Base-by-base conservation (phyloP, 2,113 vertebrate genomes). In the Myocastor coypus region DNA sequence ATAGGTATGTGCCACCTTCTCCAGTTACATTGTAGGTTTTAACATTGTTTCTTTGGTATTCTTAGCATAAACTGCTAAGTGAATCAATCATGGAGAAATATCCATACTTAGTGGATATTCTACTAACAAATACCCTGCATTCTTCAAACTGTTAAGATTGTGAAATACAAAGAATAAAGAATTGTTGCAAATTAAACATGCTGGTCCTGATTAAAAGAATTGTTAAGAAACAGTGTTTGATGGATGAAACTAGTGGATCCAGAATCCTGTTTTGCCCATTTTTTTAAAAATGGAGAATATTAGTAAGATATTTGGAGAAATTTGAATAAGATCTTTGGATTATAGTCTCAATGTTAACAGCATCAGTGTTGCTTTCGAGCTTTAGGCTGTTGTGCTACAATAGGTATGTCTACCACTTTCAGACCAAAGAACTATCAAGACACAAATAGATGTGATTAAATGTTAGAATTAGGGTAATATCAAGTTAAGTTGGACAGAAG, bases 201-300 rank as follows among this genome's bases (percentile, higher is more conserved):
- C 59, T 86, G 57, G 90, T 73, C 6, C 42, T 81, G 12, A 46
- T 82, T n/a, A 89, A 83, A 86, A 26, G n/a, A 57, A 13, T 50
- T 85, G 77, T 88, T 68, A 92, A 89, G 68, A 87, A 95, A 69
- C 20, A 75, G 28, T 89, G 64, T 71, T 92, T 94, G 82, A 37
- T 93, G 89, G 89, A 86, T 83, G 66, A 96, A 96, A 77, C 37
- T 17, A 57, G 7, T 77, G 89, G 50, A 77, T 69, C 14, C 30
- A 75, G 46, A 92, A 20, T 82, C 40, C 78, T 7, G n/a, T 71
- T 80, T 63, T 71, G 24, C 20, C 30, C 8, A 16, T 61, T 80
- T 81, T 30, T 83, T 73, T 5, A 59, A 16, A 57, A 63, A 40
- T 42, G 40, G 50, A 85, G 55, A 46, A 92, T 16, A 34, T 84